Evolutionary conservation across 1,140 invertebrate genomes (phyloP).

Genomic region (Pogonus chalceus): DNA sequence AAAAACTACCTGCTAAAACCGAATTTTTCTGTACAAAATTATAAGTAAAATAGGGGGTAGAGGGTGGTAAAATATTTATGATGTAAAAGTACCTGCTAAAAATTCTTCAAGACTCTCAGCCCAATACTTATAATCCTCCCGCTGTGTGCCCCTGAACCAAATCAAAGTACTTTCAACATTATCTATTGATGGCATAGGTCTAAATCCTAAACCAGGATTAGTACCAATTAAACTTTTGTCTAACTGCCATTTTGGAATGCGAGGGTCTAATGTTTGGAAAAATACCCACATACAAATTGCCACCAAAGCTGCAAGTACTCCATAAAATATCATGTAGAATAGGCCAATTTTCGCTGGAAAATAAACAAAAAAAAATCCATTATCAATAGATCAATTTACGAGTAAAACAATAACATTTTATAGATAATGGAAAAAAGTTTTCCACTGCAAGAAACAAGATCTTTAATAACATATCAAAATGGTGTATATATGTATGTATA

Average conservation of each 20-base stretch:
- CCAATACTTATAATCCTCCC: constrained; percentile 72
- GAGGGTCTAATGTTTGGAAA: constrained; percentile 78
- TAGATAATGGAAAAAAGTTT: no score
- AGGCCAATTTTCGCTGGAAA: constrained; percentile 76
- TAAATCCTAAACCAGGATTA: constrained; percentile 88
- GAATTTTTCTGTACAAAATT: constrained; percentile 13
- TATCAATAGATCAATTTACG: no score
- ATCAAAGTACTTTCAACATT: constrained; percentile 91
- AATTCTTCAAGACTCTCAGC: constrained; percentile 60
- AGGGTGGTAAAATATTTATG: neutral
- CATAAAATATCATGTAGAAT: constrained; percentile 89
- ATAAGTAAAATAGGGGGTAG: neutral
- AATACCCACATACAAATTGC: constrained; percentile 86
- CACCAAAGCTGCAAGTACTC: constrained; percentile 74
- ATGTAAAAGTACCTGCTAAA: constrained; percentile 49
- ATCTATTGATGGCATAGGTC: constrained; percentile 78
- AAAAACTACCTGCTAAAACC: constrained; percentile 31
- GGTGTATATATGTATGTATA: no score
- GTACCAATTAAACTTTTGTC: constrained; percentile 77
- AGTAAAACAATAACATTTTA: no score
- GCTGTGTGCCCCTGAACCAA: constrained; percentile 75
- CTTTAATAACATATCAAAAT: no score
- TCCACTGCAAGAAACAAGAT: no score
- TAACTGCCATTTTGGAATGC: constrained; percentile 75
- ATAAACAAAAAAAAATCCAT: constrained; percentile 24